Conservation (phyloP, 2,113 vertebrate species). For the Syrmaticus mikado region DNA sequence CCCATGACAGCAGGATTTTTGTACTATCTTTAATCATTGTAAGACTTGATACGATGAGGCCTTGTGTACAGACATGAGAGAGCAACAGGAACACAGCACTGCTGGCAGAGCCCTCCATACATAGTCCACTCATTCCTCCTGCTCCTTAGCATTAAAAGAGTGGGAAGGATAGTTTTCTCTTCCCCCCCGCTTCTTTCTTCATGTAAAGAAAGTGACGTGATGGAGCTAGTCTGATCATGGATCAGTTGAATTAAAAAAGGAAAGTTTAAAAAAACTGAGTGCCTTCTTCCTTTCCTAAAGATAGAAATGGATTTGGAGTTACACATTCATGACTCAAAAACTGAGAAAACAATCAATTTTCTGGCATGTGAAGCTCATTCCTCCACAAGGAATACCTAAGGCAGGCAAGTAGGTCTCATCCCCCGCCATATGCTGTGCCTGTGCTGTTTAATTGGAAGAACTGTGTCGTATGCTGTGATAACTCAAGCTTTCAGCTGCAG, state of each 20-base stretch:
- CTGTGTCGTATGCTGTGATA: background rate
- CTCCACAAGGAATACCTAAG: background rate
- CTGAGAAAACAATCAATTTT: background rate
- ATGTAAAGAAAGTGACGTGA: background rate
- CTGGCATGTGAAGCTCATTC: background rate
- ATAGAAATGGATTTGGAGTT: background rate
- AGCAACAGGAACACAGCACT: background rate
- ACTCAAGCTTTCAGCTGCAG: background rate
- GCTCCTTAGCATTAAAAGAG: background rate
- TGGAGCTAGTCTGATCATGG: background rate
- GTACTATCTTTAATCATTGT: background rate
- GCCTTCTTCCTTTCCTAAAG: background rate
- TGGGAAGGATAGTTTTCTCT: background rate
- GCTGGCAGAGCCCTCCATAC: background rate
- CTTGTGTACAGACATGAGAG: background rate
- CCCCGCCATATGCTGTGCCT: background rate
- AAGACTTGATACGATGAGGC: background rate
- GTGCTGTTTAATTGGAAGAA: background rate
- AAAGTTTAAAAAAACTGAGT: background rate
- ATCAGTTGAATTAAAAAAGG: background rate
- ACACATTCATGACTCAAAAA: background rate
- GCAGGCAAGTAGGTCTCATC: background rate
- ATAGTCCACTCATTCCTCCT: accelerated
- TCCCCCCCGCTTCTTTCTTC: background rate
- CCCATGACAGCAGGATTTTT: background rate